Evolutionary conservation across 2,797 vertebrate species (phyloP).

Genomic region (Galagoides demidoff): DNA sequence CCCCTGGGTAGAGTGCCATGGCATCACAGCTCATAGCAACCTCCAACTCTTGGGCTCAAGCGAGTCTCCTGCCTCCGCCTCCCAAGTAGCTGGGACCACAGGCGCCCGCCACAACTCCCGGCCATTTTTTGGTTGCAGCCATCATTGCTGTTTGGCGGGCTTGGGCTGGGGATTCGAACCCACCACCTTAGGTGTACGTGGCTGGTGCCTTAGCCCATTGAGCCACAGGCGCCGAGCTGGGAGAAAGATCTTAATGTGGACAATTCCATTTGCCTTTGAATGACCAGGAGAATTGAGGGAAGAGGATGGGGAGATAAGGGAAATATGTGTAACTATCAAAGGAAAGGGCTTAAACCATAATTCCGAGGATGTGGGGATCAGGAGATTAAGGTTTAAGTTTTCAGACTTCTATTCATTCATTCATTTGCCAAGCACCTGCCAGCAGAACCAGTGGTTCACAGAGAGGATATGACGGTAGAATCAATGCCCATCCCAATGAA

Average conservation of each 20-base stretch:
- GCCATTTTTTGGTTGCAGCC: too few relatives aligned
- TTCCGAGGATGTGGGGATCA: not conserved
- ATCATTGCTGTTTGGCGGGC: too few relatives aligned
- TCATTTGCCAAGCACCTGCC: not conserved
- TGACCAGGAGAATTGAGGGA: not conserved
- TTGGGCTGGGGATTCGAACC: too few relatives aligned
- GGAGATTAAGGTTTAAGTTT: not conserved
- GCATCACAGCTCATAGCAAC: too few relatives aligned
- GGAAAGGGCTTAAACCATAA: not conserved
- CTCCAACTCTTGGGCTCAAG: too few relatives aligned
- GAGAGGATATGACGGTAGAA: not conserved
- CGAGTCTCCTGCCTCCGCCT: too few relatives aligned
- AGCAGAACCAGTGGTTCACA: not conserved
- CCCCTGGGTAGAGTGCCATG: too few relatives aligned
- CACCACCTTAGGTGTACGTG: too few relatives aligned
- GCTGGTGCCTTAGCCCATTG: too few relatives aligned
- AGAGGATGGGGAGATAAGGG: not conserved
- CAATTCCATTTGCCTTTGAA: not conserved
- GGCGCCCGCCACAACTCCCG: too few relatives aligned
- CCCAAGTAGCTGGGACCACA: too few relatives aligned
- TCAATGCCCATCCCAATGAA: not conserved
- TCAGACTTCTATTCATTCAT: not conserved
- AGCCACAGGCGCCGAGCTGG: too few relatives aligned
- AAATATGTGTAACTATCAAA: not conserved
- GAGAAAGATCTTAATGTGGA: not conserved